phyloP scores from a whole-genome alignment of 53 echinoderm and acorn worm species.

The Arbacia lixula region DNA sequence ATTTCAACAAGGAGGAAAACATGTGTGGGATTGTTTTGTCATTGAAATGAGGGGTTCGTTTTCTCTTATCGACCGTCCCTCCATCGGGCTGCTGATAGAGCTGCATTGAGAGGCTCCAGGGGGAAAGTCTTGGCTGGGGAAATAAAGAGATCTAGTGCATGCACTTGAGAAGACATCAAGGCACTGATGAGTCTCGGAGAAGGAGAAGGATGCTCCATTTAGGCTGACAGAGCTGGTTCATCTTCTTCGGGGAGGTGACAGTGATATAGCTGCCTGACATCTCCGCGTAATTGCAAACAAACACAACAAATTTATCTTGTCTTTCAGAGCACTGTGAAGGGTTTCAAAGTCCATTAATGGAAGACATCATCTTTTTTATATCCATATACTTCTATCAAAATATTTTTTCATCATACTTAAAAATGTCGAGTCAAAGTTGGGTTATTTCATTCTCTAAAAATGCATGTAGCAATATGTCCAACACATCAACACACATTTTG shows the following conservation, averaged over 20 bases:
- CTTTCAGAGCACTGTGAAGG: constrained; percentile 4
- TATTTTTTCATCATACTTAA: no score
- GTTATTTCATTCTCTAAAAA: no score
- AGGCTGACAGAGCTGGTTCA: constrained; percentile 25
- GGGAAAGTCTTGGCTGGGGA: constrained; percentile 2
- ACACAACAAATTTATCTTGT: constrained; percentile 41
- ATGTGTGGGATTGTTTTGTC: constrained; percentile 1
- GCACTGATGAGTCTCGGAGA: not conserved
- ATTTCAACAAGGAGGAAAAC: constrained; percentile 17
- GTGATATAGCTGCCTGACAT: constrained; percentile 24
- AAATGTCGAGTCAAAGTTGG: no score
- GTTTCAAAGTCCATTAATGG: constrained; percentile 16
- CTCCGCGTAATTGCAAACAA: constrained; percentile 44
- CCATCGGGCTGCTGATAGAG: not conserved
- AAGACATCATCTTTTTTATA: no score
- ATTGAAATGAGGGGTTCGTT: constrained; percentile 4
- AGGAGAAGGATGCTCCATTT: constrained; percentile 27
- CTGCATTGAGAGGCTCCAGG: constrained; percentile 18
- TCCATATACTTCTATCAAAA: no score
- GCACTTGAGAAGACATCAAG: no score
- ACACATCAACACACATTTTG: no score
- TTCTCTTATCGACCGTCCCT: not conserved
- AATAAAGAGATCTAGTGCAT: no score
- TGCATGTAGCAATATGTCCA: no score
- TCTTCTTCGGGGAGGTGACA: constrained; percentile 22